Evolutionary conservation across 2,888 invertebrate genomes (phyloP).

Genomic region (Drosophila crucigera): DNA sequence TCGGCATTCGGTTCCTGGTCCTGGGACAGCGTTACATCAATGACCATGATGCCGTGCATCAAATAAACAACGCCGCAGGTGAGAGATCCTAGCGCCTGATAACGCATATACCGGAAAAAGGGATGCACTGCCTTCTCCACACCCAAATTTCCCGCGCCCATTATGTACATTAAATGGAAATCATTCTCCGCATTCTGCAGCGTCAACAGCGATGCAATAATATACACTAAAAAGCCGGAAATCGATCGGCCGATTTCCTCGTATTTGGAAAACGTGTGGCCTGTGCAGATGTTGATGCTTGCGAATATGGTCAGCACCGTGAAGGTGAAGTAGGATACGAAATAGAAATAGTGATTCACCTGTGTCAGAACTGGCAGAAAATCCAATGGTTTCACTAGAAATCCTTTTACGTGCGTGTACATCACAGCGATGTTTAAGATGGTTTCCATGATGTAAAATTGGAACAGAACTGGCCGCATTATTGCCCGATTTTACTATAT

Average conservation of each 20-base stretch:
- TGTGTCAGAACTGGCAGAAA: accelerated
- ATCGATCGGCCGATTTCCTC: slow-evolving; percentile 43
- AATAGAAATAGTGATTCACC: slow-evolving; percentile 13
- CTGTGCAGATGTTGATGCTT: slow-evolving; percentile 56
- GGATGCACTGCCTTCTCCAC: slow-evolving; percentile 43
- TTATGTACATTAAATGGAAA: slow-evolving; percentile 34
- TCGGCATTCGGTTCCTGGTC: background rate
- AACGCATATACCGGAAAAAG: slow-evolving; percentile 35
- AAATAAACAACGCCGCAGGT: slow-evolving; percentile 37
- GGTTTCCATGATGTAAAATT: slow-evolving; percentile 46
- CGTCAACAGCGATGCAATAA: slow-evolving; percentile 35
- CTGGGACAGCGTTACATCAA: slow-evolving; percentile 53
- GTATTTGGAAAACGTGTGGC: background rate
- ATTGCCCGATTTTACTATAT: slow-evolving; percentile 2
- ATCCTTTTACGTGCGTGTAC: slow-evolving; percentile 37
- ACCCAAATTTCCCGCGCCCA: accelerated
- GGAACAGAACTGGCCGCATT: slow-evolving; percentile 45
- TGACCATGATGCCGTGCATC: slow-evolving; percentile 49
- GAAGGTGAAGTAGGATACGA: slow-evolving; percentile 19
- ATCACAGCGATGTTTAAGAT: slow-evolving; percentile 14
- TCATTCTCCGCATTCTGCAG: slow-evolving; percentile 46
- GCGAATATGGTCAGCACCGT: slow-evolving; percentile 43
- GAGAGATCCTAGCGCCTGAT: slow-evolving; percentile 39
- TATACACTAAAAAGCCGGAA: slow-evolving; percentile 23
- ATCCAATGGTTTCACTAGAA: slow-evolving; percentile 16